Percentiles rank a stretch among this genome's conserved stretches.
Conservation (phyloP, 2,113 vertebrate species). For the Zosterops pallidus region DNA sequence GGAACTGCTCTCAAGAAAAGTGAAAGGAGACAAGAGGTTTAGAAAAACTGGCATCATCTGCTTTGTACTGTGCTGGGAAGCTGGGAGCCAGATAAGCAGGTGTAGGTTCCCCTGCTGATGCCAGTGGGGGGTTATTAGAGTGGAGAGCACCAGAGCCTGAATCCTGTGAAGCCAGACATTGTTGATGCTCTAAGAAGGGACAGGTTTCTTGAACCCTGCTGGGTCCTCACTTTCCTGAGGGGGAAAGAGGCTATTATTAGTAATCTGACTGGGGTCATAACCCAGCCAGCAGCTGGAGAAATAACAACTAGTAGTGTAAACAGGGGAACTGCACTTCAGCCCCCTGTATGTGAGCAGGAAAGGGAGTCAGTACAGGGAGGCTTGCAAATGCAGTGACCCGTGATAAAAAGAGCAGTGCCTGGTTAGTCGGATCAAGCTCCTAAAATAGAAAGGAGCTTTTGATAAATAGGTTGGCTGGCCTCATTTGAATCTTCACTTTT, state of each 20-base stretch:
- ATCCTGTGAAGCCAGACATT: neutral
- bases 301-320: conserved; percentile 45
- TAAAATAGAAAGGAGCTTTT: conserved; percentile 7
- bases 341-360: neutral
- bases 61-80: neutral
- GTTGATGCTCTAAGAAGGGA: conserved; percentile 8
- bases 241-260: conserved; percentile 24
- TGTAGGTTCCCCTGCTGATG: neutral
- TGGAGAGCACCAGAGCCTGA: neutral
- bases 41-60: neutral
- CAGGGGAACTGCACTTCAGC: neutral
- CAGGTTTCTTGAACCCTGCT: conserved; percentile 20
- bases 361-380: conserved; percentile 7
- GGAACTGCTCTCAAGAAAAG: neutral
- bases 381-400: conserved; percentile 44
- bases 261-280: conserved; percentile 21
- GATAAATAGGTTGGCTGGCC: conserved; percentile 14
- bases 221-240: neutral
- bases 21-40: neutral
- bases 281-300: conserved; percentile 55
- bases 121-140: neutral
- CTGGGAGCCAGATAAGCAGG: neutral
- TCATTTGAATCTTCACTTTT: neutral
- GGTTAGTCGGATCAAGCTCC: conserved; percentile 10
- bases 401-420: conserved; percentile 32